Evolutionary conservation across 2,888 invertebrate genomes (phyloP).

Genomic region (Drosophila leonis): DNA sequence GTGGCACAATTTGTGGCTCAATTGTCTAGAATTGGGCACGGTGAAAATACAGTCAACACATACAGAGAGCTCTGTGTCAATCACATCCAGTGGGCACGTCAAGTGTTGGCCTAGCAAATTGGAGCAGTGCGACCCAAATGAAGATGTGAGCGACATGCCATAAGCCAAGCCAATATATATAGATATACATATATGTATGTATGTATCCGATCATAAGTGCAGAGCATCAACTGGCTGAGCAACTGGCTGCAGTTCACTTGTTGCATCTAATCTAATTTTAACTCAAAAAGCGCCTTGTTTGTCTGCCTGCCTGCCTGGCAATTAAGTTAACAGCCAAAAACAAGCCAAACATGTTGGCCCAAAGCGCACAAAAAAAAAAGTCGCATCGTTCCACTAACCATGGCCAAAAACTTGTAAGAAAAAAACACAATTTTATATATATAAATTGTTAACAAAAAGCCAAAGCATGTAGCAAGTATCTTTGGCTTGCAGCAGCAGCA

Average conservation of each 20-base stretch:
- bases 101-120: slow-evolving; percentile 39
- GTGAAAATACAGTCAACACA: slow-evolving; percentile 18
- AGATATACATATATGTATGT: not conserved
- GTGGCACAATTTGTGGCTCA: slow-evolving; percentile 51
- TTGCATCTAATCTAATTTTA: slow-evolving; percentile 76
- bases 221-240: slow-evolving; percentile 19
- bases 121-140: slow-evolving; percentile 34
- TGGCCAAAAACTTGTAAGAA: slow-evolving; percentile 73
- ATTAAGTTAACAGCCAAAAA: slow-evolving; percentile 66
- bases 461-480: slow-evolving; percentile 44
- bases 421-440: slow-evolving; percentile 22
- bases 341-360: slow-evolving; percentile 73
- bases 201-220: slow-evolving; percentile 1
- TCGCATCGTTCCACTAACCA: slow-evolving; percentile 67
- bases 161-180: slow-evolving; percentile 15
- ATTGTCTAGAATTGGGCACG: slow-evolving; percentile 61
- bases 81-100: slow-evolving; percentile 45
- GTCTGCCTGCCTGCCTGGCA: slow-evolving; percentile 49
- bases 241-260: slow-evolving; percentile 11
- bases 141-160: slow-evolving; percentile 39
- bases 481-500: slow-evolving; percentile 34
- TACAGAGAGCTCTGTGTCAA: slow-evolving; percentile 50
- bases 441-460: slow-evolving; percentile 23
- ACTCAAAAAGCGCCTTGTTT: slow-evolving; percentile 53
- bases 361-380: slow-evolving; percentile 38